Conservation (phyloP, 2,797 vertebrate genomes). For the Sandelia bainsii region DNA sequence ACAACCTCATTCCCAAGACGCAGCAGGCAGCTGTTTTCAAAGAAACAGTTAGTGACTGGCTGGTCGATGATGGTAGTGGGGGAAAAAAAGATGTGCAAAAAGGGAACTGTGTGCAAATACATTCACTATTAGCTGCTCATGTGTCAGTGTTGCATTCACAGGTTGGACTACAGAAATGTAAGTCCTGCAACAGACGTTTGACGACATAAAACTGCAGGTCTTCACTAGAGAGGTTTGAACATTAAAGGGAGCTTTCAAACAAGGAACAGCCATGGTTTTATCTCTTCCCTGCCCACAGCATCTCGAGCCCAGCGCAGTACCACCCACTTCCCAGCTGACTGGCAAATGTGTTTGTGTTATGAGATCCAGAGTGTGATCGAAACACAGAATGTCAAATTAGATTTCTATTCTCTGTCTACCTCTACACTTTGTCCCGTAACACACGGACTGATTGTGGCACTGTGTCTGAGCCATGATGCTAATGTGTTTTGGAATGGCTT, state of each 20-base stretch:
- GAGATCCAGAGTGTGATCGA: slow-evolving; percentile 42
- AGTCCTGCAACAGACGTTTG: not conserved
- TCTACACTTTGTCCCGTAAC: slow-evolving; percentile 1
- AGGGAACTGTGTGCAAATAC: not conserved
- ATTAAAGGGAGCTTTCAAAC: slow-evolving; percentile 23
- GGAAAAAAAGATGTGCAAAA: too few relatives aligned
- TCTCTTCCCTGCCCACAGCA: slow-evolving; percentile 50
- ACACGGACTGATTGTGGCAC: not conserved
- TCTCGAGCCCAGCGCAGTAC: slow-evolving; percentile 39
- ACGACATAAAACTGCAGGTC: not conserved
- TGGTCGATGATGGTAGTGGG: too few relatives aligned
- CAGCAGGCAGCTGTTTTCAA: not conserved
- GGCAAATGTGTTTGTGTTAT: slow-evolving; percentile 48
- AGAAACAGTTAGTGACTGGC: too few relatives aligned
- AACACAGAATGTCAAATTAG: slow-evolving; percentile 48
- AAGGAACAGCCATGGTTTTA: slow-evolving; percentile 27
- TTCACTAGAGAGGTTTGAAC: not conserved
- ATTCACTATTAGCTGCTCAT: not conserved
- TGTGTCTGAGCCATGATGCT: slow-evolving; percentile 4
- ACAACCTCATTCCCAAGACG: too few relatives aligned
- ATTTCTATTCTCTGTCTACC: slow-evolving; percentile 31
- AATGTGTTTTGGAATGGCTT: slow-evolving; percentile 14
- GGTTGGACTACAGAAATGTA: not conserved
- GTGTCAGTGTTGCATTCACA: not conserved
- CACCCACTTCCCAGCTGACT: slow-evolving; percentile 71